Conservation (phyloP, 1,140 invertebrate genomes). For the Zaprionus ghesquierei region DNA sequence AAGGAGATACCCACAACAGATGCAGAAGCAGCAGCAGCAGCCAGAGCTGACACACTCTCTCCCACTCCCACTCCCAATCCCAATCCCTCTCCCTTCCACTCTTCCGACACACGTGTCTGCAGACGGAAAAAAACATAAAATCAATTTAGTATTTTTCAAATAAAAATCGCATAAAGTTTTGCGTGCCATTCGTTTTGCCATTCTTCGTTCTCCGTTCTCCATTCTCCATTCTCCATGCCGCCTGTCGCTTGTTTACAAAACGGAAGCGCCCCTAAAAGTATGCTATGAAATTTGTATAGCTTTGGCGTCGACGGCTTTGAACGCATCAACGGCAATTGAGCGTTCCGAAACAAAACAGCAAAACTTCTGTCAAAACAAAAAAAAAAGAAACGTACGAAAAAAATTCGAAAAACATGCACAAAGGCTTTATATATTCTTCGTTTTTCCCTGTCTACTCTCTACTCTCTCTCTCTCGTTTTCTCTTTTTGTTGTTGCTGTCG, state of each 20-base stretch:
- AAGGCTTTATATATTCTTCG: constrained; percentile 37
- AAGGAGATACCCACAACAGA: background rate
- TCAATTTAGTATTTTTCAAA: constrained; percentile 75
- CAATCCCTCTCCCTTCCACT: background rate
- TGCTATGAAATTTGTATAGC: constrained; percentile 72
- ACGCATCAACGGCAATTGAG: constrained; percentile 67
- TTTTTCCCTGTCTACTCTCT: too few relatives aligned
- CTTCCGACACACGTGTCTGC: background rate
- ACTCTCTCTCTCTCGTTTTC: too few relatives aligned
- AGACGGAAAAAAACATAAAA: constrained; percentile 47
- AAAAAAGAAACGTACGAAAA: constrained; percentile 29
- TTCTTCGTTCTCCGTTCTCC: background rate
- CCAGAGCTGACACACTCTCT: background rate
- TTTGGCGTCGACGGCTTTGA: constrained; percentile 40
- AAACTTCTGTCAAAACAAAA: constrained; percentile 21
- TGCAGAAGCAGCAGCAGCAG: background rate
- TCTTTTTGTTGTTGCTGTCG: constrained; percentile 6
- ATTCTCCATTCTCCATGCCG: background rate
- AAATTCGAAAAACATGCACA: constrained; percentile 40
- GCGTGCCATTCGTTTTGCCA: constrained; percentile 12
- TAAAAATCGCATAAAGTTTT: constrained; percentile 70
- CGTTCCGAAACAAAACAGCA: constrained; percentile 38
- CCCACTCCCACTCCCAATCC: background rate
- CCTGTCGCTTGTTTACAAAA: constrained; percentile 58
- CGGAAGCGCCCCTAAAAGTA: constrained; percentile 73